Percentiles rank a stretch among this genome's conserved stretches.
phyloP scores from a whole-genome alignment of 2,113 vertebrate species.

The Siphamia tubifer region DNA sequence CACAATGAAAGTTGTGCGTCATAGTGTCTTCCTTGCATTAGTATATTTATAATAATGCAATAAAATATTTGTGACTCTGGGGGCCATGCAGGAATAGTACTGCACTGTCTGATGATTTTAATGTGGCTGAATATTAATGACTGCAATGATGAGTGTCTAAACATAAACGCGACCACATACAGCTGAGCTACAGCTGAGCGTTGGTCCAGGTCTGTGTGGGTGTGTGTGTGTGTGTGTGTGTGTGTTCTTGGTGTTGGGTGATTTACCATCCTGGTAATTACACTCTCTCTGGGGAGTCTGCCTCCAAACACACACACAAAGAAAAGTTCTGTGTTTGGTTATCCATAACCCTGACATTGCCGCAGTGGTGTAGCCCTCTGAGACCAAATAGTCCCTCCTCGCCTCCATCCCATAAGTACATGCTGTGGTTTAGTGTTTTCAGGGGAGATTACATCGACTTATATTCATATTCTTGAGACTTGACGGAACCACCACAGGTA shows the following conservation, averaged over 20 bases:
- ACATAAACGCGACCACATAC: neutral
- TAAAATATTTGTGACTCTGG: neutral
- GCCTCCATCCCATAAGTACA: neutral
- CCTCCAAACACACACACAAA: neutral
- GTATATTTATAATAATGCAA: neutral
- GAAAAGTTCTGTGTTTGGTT: neutral
- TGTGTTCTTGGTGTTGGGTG: slow-evolving; percentile 8
- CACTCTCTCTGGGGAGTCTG: slow-evolving; percentile 14
- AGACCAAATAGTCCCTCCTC: slow-evolving; percentile 1
- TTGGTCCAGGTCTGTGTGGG: neutral
- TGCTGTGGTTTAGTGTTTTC: no score
- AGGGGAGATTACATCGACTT: no score
- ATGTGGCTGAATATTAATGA: neutral
- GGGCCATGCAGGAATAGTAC: neutral
- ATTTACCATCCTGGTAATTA: slow-evolving; percentile 39
- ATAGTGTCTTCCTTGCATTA: no score
- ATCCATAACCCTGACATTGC: slow-evolving; percentile 35
- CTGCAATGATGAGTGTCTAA: neutral
- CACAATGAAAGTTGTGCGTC: no score
- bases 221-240: slow-evolving; percentile 24
- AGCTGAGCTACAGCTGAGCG: neutral
- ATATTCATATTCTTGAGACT: no score
- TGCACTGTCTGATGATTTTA: neutral
- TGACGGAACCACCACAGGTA: no score
- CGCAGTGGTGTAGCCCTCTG: slow-evolving; percentile 4